Conservation (phyloP, 2,888 invertebrate genomes). For the Drosophila bunnanda region DNA sequence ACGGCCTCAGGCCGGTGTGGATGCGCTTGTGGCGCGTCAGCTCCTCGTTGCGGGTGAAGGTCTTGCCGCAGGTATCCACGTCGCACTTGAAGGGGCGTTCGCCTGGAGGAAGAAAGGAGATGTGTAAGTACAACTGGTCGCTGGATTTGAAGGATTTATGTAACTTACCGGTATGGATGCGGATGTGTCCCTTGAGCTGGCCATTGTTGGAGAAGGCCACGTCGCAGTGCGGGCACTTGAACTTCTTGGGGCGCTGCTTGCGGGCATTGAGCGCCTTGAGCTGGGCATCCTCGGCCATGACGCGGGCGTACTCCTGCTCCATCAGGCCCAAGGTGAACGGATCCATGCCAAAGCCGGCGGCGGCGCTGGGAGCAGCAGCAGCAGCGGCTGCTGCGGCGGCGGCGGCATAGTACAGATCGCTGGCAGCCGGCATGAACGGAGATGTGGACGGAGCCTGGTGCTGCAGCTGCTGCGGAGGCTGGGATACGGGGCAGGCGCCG, state of each 20-base stretch:
- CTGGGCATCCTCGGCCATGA: conserved; percentile 90
- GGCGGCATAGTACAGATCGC: conserved; percentile 65
- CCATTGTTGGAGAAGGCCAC: conserved; percentile 97
- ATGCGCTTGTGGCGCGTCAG: conserved; percentile 95
- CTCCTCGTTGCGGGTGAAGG: conserved; percentile 96
- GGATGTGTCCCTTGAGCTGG: conserved; percentile 94
- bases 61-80: conserved; percentile 93
- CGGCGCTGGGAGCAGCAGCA: conserved; percentile 51
- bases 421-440: conserved; percentile 53
- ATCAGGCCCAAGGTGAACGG: conserved; percentile 85
- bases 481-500: conserved; percentile 31
- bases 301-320: conserved; percentile 89
- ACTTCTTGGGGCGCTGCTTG: conserved; percentile 94
- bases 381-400: conserved; percentile 72
- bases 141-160: not conserved
- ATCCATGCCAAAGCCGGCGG: conserved; percentile 79
- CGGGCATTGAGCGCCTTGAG: conserved; percentile 88
- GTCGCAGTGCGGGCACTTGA: conserved; percentile 95
- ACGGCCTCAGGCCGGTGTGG: conserved; percentile 94
- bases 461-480: conserved; percentile 51
- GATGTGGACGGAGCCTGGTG: conserved; percentile 28
- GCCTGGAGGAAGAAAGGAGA: conserved; percentile 84
- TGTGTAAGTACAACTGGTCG: conserved; percentile 38
- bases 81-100: conserved; percentile 96
- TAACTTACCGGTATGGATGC: conserved; percentile 93